Conservation (phyloP, 2,797 vertebrate genomes). For the Philypnodon macrostomus region DNA sequence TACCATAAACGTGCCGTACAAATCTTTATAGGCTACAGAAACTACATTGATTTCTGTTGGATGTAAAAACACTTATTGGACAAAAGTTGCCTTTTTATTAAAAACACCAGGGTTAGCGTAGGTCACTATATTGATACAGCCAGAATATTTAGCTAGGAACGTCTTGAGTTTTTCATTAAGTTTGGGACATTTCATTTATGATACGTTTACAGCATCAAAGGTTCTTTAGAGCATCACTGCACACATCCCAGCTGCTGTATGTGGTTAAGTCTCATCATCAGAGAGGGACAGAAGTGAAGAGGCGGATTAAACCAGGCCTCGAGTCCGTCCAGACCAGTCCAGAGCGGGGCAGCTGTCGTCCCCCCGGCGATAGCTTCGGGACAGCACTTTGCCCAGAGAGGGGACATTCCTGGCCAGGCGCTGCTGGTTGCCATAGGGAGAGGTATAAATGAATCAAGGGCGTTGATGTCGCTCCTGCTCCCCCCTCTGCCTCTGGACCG, state of each 20-base stretch:
- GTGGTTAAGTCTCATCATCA: slow-evolving; percentile 36
- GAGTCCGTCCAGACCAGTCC: slow-evolving; percentile 45
- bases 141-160: too few species aligned
- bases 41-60: too few species aligned
- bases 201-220: slow-evolving; percentile 25
- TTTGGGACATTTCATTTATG: neutral
- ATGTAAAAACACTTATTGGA: too few species aligned
- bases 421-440: slow-evolving; percentile 96
- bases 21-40: too few species aligned
- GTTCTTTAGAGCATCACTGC: slow-evolving; percentile 14
- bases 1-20: too few species aligned
- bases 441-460: slow-evolving; percentile 86
- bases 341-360: slow-evolving; percentile 63
- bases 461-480: slow-evolving; percentile 74
- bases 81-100: too few species aligned
- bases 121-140: too few species aligned
- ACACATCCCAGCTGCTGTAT: slow-evolving; percentile 13
- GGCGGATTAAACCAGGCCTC: slow-evolving; percentile 64
- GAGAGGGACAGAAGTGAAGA: slow-evolving; percentile 54
- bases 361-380: slow-evolving; percentile 68
- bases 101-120: too few species aligned
- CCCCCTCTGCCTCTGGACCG: slow-evolving; percentile 71
- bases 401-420: slow-evolving; percentile 90
- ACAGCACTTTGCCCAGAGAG: slow-evolving; percentile 89
- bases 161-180: neutral